Evolutionary conservation across 2,888 invertebrate species (phyloP).

Genomic region (Bhutanitis thaidina): DNA sequence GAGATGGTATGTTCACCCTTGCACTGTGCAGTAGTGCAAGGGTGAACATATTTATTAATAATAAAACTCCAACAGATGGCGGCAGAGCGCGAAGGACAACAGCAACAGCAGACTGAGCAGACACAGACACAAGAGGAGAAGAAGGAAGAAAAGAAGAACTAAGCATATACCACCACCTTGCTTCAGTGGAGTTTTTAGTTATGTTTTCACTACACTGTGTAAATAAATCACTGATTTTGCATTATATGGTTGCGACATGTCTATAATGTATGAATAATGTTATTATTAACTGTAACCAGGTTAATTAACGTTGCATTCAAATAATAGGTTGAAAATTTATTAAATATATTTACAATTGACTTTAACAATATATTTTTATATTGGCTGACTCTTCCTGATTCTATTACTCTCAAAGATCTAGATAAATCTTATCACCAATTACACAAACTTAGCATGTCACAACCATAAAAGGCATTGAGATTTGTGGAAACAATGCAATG

Average conservation of each 20-base stretch:
- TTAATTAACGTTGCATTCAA: no score
- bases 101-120: slow-evolving; percentile 41
- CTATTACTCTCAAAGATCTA: no score
- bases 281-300: no score
- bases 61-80: slow-evolving; percentile 53
- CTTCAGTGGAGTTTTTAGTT: background rate
- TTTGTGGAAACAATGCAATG: background rate
- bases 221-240: background rate
- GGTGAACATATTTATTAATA: background rate
- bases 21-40: no score
- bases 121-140: slow-evolving; percentile 42
- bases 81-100: slow-evolving; percentile 63
- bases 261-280: background rate
- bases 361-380: no score
- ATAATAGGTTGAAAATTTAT: no score
- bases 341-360: no score
- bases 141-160: slow-evolving; percentile 59
- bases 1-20: no score
- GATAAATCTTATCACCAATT: no score
- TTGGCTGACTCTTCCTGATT: no score
- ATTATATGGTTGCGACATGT: slow-evolving; percentile 12
- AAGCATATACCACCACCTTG: slow-evolving; percentile 4
- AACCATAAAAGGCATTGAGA: background rate
- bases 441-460: background rate
- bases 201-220: slow-evolving; percentile 1